Conservation (phyloP, 2,113 vertebrate genomes). For the Bos indicus region DNA sequence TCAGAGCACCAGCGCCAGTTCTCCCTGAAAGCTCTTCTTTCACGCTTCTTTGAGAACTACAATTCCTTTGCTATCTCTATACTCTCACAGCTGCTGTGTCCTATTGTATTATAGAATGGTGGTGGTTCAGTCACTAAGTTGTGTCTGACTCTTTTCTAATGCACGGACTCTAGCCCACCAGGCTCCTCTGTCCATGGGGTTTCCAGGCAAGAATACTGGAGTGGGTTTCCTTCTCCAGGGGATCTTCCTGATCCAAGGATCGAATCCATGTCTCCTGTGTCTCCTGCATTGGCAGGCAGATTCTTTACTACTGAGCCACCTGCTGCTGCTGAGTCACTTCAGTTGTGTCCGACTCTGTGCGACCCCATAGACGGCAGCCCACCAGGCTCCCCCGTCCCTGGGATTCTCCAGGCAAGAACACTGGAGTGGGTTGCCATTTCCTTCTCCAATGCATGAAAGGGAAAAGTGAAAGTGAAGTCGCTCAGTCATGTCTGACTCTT, state of each 20-base stretch:
- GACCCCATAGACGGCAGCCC: no score
- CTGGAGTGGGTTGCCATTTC: no score
- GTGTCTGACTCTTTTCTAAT: neutral
- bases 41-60: neutral
- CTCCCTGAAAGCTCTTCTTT: neutral
- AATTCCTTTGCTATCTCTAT: neutral
- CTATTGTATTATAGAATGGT: neutral
- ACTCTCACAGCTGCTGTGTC: neutral
- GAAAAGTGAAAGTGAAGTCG: no score
- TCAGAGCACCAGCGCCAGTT: no score
- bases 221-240: neutral
- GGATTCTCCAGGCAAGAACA: no score
- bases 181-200: neutral
- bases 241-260: neutral
- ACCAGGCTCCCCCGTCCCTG: no score
- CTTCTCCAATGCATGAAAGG: no score
- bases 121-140: neutral
- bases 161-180: neutral
- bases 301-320: neutral
- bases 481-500: no score
- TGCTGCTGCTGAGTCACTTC: neutral
- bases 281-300: neutral
- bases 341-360: no score
- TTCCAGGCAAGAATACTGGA: neutral
- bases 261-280: fast-evolving